phyloP scores from a whole-genome alignment of 1,140 invertebrate species.

The Drosophila repletoides region DNA sequence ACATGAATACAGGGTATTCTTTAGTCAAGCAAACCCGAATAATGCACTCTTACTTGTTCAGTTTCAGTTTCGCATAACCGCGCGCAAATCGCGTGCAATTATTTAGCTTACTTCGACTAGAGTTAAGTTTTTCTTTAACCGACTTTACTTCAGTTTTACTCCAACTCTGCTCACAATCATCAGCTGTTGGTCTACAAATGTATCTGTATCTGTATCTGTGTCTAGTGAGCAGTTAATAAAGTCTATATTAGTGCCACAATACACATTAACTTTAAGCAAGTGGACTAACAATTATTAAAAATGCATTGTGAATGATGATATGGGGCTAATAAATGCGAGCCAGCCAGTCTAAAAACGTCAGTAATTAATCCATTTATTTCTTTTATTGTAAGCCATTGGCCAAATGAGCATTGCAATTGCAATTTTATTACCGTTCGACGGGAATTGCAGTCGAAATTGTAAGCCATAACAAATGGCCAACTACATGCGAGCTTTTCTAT shows the following conservation, averaged over 20 bases:
- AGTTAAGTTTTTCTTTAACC: conserved; percentile 39
- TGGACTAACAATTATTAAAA: conserved; percentile 52
- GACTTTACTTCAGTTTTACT: conserved; percentile 20
- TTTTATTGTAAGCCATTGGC: conserved; percentile 47
- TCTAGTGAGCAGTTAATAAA: conserved; percentile 67
- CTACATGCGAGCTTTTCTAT: not conserved
- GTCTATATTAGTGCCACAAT: conserved; percentile 41
- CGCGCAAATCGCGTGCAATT: conserved; percentile 74
- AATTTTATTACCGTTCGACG: no score
- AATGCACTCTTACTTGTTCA: no score
- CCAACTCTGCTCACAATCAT: conserved; percentile 58
- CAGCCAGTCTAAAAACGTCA: conserved; percentile 24
- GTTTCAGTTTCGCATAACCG: conserved; percentile 37
- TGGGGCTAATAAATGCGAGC: conserved; percentile 58
- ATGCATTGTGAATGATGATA: conserved; percentile 64
- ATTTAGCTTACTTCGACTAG: conserved; percentile 65
- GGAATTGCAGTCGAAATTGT: conserved; percentile 5
- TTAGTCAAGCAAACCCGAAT: no score
- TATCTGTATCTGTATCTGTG: conserved; percentile 11
- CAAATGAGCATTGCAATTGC: conserved; percentile 41
- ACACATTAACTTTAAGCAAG: conserved; percentile 40
- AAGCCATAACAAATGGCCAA: conserved; percentile 4
- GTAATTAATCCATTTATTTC: conserved; percentile 62
- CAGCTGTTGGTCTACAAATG: conserved; percentile 5
- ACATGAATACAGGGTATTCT: no score